Base-by-base conservation (phyloP, 2,797 vertebrate genomes). In the Atherinosoma microstoma region DNA sequence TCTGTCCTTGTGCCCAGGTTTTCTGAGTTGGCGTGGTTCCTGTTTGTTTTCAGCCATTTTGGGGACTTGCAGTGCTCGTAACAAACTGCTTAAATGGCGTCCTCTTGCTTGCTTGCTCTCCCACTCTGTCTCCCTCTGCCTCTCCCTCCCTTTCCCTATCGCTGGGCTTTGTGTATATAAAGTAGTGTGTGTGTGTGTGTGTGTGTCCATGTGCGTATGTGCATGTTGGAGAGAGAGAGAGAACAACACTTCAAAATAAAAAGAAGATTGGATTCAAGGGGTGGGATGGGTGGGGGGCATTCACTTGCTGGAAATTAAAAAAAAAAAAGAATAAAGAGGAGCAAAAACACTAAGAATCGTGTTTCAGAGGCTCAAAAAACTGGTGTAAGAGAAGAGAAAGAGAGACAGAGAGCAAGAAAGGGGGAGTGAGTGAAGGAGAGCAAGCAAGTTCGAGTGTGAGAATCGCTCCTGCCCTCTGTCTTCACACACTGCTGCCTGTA, bases 21-120 rank as follows among this genome's bases (percentile, higher is more conserved):
- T 88, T 89, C 87, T 63, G 89, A 94, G 88, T 94, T 95, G 95
- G 94, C 94, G 92, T 89, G 87, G 94, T 93, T 95, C 94, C 95
- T 95, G 95, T 95, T 95, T 96, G 94, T 95, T 95, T 96, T 96
- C 95, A 96, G 95, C 95, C 94, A 96, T 96, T 96, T 96, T 96
- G 94, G 95, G 94, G 94, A 95, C 94, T 95, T 93, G 94, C 94
- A 95, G 94, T 91, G 93, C 93, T 95, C 89, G 93, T 95, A 95
- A 95, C 94, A 95, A 95, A 95, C 94, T 95, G 94, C 94, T 95
- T 95, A 95, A 95, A 96, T 96, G 95, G 95, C 95, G 94, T 95
- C 94, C 94, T 95, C 94, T 94, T 89, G 86, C 94, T 90, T 86
- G 84, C 93, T 88, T 92, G 86, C 93, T 91, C 91, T 89, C 92